phyloP scores from a whole-genome alignment of 2,113 vertebrate genomes.

The Struthio camelus region DNA sequence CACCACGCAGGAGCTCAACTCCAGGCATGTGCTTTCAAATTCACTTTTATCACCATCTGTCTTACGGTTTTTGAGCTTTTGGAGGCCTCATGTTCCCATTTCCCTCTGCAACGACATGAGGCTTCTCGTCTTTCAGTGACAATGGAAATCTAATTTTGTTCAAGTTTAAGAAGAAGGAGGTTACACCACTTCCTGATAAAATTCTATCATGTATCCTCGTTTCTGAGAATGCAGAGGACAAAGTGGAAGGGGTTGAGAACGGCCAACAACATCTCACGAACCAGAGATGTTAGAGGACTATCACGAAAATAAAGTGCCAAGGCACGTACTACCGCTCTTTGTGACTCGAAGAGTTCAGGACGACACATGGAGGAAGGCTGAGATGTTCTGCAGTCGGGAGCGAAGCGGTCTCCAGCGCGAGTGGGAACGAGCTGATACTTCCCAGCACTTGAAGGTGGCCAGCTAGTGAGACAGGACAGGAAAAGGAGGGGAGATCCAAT shows the following conservation, averaged over 20 bases:
- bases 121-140: background rate
- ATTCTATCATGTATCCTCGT: background rate
- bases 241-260: too few species aligned
- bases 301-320: background rate
- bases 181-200: background rate
- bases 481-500: background rate
- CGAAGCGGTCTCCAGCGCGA: too few species aligned
- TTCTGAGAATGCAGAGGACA: background rate
- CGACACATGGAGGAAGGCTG: background rate
- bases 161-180: background rate
- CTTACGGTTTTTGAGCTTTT: background rate
- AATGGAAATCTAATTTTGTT: background rate
- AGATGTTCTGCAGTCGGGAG: background rate
- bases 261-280: background rate
- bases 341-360: rapidly evolving
- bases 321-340: background rate
- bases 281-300: background rate
- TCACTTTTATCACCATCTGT: background rate
- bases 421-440: background rate
- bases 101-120: background rate
- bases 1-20: background rate
- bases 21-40: rapidly evolving
- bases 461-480: background rate
- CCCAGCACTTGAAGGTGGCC: background rate
- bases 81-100: background rate